phyloP scores from a whole-genome alignment of 2,113 vertebrate species.

The Urocitellus parryii region DNA sequence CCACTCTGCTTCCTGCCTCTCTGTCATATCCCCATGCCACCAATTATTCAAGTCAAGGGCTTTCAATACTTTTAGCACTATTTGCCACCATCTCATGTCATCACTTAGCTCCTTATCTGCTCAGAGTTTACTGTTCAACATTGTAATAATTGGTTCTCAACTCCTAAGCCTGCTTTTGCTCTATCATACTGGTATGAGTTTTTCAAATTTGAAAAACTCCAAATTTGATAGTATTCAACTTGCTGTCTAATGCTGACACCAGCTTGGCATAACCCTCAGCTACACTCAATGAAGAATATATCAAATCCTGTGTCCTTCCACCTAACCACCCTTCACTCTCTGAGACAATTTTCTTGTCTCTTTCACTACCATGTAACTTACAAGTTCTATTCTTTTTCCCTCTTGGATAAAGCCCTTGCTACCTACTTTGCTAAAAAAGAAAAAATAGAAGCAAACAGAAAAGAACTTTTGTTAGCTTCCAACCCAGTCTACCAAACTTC shows the following conservation, averaged over 20 bases:
- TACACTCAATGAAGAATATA: not conserved
- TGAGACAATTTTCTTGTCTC: not conserved
- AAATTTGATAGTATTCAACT: not conserved
- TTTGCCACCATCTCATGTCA: not conserved
- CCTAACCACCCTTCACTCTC: not conserved
- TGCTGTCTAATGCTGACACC: not conserved
- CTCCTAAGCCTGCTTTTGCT: not conserved
- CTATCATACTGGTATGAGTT: not conserved
- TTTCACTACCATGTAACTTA: not conserved
- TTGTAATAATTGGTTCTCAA: not conserved
- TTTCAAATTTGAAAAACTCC: not conserved
- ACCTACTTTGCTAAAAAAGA: not conserved
- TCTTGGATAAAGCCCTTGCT: not conserved
- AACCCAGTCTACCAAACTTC: not conserved
- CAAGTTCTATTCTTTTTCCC: not conserved
- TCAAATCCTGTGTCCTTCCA: not conserved
- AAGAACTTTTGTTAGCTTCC: not conserved
- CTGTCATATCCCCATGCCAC: not conserved
- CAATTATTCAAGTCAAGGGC: not conserved
- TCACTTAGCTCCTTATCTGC: not conserved
- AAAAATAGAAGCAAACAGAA: not conserved
- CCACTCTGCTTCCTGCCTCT: not conserved
- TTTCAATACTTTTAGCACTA: not conserved
- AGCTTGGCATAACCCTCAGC: not conserved
- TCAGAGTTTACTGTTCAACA: not conserved